phyloP scores from a whole-genome alignment of 1,140 invertebrate genomes.

The Papilio aristodemus region DNA sequence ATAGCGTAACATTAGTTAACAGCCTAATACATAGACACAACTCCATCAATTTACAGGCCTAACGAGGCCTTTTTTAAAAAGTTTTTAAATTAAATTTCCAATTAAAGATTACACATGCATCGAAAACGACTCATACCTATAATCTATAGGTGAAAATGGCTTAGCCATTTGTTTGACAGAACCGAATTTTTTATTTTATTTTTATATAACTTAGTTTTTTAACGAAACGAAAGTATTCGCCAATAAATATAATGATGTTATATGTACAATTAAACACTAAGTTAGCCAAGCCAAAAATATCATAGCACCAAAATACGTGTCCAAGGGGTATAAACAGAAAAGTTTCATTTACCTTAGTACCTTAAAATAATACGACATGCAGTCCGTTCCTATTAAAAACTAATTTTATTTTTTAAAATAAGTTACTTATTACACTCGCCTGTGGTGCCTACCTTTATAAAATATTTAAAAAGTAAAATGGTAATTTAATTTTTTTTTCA shows the following conservation, averaged over 20 bases:
- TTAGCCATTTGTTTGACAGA: conserved; percentile 50
- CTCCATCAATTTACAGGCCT: conserved; percentile 35
- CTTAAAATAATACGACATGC: conserved; percentile 46
- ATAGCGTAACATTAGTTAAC: conserved; percentile 62
- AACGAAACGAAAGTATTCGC: conserved; percentile 63
- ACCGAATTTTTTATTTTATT: conserved; percentile 30
- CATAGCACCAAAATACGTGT: conserved; percentile 75
- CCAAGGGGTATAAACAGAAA: conserved; percentile 72
- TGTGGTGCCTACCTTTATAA: conserved; percentile 64
- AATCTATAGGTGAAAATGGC: conserved; percentile 47
- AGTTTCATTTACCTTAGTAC: conserved; percentile 57
- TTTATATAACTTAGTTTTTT: conserved; percentile 35
- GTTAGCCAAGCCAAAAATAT: conserved; percentile 78
- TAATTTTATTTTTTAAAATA: conserved; percentile 70
- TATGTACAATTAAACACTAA: conserved; percentile 73
- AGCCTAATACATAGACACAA: conserved; percentile 44
- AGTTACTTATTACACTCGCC: conserved; percentile 71
- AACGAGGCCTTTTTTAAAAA: conserved; percentile 32
- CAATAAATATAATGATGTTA: conserved; percentile 70
- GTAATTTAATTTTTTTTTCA: conserved; percentile 71
- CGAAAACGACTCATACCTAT: conserved; percentile 18
- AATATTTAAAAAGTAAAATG: conserved; percentile 74
- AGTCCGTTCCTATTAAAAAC: conserved; percentile 56
- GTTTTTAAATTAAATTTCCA: conserved; percentile 10
- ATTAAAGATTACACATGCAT: conserved; percentile 24